Evolutionary conservation across 35 echinoderm and acorn worm genomes (phyloP).

Genomic region (Apostichopus japonicus): DNA sequence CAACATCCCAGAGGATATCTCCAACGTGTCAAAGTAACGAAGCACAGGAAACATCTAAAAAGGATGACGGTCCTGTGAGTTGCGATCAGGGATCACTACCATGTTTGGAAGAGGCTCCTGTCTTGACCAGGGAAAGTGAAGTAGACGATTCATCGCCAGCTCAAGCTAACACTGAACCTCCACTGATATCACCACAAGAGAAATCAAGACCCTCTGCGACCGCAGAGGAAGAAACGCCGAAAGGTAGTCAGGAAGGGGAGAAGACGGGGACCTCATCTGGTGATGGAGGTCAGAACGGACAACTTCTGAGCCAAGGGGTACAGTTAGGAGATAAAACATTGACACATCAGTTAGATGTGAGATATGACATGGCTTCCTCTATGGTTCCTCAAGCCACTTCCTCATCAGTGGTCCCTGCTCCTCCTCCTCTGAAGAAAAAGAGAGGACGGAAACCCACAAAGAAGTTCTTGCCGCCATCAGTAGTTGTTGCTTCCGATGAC

Average conservation of each 20-base stretch:
- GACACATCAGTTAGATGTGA: not conserved
- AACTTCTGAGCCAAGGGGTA: not conserved
- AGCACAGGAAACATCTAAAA: not conserved
- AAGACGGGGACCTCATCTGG: not conserved
- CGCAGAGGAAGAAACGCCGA: not conserved
- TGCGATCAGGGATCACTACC: not conserved
- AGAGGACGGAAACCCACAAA: constrained; percentile 36
- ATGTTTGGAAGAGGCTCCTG: constrained; percentile 40
- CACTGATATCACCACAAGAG: constrained; percentile 37
- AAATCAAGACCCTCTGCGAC: not conserved
- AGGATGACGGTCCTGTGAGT: not conserved
- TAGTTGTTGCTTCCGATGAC: not conserved
- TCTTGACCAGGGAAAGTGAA: constrained; percentile 26
- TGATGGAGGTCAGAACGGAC: not conserved
- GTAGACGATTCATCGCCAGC: not conserved
- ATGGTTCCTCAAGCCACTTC: not conserved
- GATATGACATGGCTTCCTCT: not conserved
- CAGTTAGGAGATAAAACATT: not conserved
- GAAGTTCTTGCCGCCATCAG: not conserved
- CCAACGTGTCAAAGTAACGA: not conserved
- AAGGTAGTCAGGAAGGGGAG: not conserved
- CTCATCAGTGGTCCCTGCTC: not conserved
- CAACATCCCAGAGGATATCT: not conserved
- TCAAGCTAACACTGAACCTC: constrained; percentile 19
- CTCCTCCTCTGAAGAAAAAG: constrained; percentile 34